These are phyloP conservation scores for Ia io DNA, from an alignment of 2,113 vertebrate genomes.

Conservation along the genomic window DNA sequence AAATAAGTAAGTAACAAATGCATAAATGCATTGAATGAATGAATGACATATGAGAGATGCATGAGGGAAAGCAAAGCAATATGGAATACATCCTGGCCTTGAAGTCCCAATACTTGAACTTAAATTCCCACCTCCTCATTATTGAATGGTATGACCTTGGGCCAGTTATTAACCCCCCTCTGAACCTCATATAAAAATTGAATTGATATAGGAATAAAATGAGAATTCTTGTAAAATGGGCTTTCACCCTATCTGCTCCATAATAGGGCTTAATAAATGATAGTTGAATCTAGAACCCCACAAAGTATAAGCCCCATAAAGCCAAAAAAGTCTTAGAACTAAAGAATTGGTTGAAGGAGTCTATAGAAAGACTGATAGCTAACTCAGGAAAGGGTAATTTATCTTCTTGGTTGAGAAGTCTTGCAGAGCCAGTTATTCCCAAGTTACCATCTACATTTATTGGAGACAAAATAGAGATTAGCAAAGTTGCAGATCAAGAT, in stretches of 20 bases:
- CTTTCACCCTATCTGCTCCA: not conserved
- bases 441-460: not conserved
- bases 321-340: not conserved
- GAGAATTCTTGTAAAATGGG: not conserved
- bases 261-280: not conserved
- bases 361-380: not conserved
- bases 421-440: not conserved
- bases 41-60: not conserved
- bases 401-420: not conserved
- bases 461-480: not conserved
- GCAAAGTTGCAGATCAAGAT: not conserved
- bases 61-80: not conserved
- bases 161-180: not conserved
- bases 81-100: not conserved
- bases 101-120: not conserved
- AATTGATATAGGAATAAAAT: not conserved
- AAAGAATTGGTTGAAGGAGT: not conserved
- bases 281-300: not conserved
- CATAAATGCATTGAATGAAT: not conserved
- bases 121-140: not conserved
- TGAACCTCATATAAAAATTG: not conserved
- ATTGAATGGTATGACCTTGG: not conserved
- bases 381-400: not conserved
- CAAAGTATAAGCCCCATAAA: not conserved
- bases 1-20: not conserved